Evolutionary conservation across 2,797 vertebrate genomes (phyloP), one percentile per base, ranked within the genome.

Genomic region (Erethizon dorsatum): DNA sequence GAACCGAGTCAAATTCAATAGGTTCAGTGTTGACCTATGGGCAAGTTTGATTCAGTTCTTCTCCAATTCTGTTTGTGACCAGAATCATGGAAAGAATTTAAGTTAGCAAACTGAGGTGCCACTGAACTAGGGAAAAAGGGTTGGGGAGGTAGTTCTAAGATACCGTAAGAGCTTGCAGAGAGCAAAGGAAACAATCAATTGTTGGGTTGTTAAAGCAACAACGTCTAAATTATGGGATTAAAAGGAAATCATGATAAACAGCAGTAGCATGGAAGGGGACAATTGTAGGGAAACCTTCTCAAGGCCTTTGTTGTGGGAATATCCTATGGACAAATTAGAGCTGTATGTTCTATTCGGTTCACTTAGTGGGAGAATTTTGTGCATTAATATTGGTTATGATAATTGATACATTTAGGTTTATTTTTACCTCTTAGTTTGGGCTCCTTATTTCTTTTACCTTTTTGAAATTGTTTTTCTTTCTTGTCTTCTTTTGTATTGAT

Each of bases 321-420:
- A 17, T 50, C 41, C n/a, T 10, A 2, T 77, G 52, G 85, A 7
- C 9, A 73, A 20, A 50, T 88, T n/a, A 28, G 26, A 88, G 28
- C 41, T 75, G 41, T 10, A 31, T 37, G 93, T 85, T 94, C 61
- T 90, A 0, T 83, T 69, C 24, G 41, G 41, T 56, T 78, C 45
- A 77, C 45, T 93, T 85, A 37, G 31, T 7, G 15, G 17, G n/a
- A 71, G 61, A 83, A 87, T 78, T 80, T 93, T 82, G 65, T 67
- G 50, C 65, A 18, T 63, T 87, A 77, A 33, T 13, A 17, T 31
- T 88, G 54, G 79, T 61, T 89, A 17, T 86, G 24, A 15, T 82
- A 47, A 86, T 61, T 82, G 79, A 63, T 94, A 18, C 18, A 14
- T 65, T 94, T 90, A 67, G 8, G 13, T 83, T 92, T 61, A 50